phyloP scores from a whole-genome alignment of 2,113 vertebrate genomes.

The Saccopteryx bilineata region DNA sequence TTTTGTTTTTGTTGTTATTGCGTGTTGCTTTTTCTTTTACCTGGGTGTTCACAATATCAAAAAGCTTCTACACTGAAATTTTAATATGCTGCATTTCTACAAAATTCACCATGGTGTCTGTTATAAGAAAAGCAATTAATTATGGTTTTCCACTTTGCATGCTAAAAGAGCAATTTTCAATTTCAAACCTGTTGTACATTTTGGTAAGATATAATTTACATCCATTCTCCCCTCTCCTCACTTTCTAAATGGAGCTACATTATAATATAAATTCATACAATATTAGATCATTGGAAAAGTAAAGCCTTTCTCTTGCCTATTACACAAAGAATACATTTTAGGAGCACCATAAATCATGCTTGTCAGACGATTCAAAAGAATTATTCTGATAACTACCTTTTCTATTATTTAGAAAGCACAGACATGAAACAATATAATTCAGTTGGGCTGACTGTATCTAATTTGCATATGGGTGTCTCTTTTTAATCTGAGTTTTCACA shows the following conservation, averaged over 20 bases:
- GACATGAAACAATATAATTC: slow-evolving; percentile 85
- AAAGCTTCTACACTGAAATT: slow-evolving; percentile 75
- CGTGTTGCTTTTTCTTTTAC: not conserved
- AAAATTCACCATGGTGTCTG: slow-evolving; percentile 79
- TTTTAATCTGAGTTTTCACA: slow-evolving; percentile 86
- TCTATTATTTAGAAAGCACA: slow-evolving; percentile 88
- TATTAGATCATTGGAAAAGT: slow-evolving; percentile 85
- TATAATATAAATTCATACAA: slow-evolving; percentile 86
- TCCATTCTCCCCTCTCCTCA: slow-evolving; percentile 75
- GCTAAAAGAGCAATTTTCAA: slow-evolving; percentile 89
- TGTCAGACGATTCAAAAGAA: slow-evolving; percentile 88
- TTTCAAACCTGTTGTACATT: slow-evolving; percentile 84
- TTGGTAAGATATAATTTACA: slow-evolving; percentile 86
- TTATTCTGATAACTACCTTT: slow-evolving; percentile 85
- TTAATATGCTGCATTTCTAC: slow-evolving; percentile 77
- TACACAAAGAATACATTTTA: slow-evolving; percentile 84
- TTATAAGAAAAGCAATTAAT: slow-evolving; percentile 87
- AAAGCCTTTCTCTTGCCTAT: slow-evolving; percentile 84
- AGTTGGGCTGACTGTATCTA: slow-evolving; percentile 72
- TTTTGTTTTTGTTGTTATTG: not conserved
- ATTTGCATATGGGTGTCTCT: slow-evolving; percentile 86
- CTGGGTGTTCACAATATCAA: slow-evolving; percentile 60
- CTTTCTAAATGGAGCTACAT: slow-evolving; percentile 85
- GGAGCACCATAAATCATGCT: slow-evolving; percentile 88
- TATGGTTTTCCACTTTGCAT: slow-evolving; percentile 84